Evolutionary conservation across 2,888 invertebrate genomes (phyloP), one percentile per base, ranked within the genome.

Genomic region (Cenopis cana): DNA sequence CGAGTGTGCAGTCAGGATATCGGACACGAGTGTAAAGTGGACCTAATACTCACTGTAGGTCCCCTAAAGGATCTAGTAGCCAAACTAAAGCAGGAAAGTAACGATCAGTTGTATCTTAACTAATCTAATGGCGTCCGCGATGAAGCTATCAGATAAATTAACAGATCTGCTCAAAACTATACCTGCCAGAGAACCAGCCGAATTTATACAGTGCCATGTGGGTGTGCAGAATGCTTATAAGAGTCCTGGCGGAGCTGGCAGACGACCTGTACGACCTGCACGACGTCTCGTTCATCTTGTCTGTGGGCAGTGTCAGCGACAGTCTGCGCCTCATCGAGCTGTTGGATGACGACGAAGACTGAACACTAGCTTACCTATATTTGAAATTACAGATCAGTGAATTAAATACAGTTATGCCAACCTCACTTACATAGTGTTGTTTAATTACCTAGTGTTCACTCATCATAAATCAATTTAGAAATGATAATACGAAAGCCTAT

Each of bases 1-100:
- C 81, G 86, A 78, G 79, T 90, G 57, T 88, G 85, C 77, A 89
- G 82, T 76, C 85, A 79, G 72, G 84, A 85, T 76, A 86, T 85
- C 81, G 87, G 87, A 46, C 88, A 89, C 84, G 91, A 93, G 79
- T 92, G 89, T 76, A 90, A 91, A 81, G 81, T 93, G 69, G 91
- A 93, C 79, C 82, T 93, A 2, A 86, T 91, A 77, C 77, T 93
- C 6, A 86, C 89, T 12, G 86, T 91, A 5, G 93, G 92, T 1
- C 81, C 89, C 8, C 3, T 91, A 0, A 84, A 80, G 68, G 89
- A 91, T 65, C 84, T 93, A 6, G 72, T 91, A 49, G 75, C 76
- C 38, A 81, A 82, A 49, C 76, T 91, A 8, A 82, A 81, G 69
- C 82, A 83, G 74, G 87, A 86, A 57, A 73, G 76, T 62, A 68